phyloP scores from a whole-genome alignment of 2,113 vertebrate species.

The Maccullochella peelii region DNA sequence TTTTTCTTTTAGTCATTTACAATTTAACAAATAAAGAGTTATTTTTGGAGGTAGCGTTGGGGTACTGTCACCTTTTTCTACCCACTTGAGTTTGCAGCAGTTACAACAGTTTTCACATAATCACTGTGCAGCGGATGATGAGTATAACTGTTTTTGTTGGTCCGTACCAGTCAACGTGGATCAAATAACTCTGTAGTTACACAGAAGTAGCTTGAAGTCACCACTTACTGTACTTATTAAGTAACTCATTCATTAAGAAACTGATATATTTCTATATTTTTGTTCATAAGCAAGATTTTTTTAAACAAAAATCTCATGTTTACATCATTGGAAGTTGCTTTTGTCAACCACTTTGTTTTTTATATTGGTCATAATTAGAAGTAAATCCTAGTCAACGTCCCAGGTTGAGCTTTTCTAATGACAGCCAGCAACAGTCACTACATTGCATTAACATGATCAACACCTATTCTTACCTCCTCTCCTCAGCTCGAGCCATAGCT shows the following conservation, averaged over 20 bases:
- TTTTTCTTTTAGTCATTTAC: no score
- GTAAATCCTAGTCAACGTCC: not conserved
- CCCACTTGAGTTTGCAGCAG: not conserved
- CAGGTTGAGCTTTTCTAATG: not conserved
- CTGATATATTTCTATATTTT: no score
- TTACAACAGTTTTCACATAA: not conserved
- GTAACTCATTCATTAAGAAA: not conserved
- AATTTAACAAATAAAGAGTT: no score
- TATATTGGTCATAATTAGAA: not conserved
- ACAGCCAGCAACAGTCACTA: not conserved
- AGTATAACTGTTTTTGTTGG: not conserved
- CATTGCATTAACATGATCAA: not conserved
- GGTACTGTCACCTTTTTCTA: no score
- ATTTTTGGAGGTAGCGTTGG: no score
- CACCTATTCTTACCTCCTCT: not conserved
- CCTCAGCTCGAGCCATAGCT: conserved; percentile 86
- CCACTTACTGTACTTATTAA: not conserved
- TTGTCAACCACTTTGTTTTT: not conserved
- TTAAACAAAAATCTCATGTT: not conserved
- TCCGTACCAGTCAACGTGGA: not conserved
- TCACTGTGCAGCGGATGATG: not conserved
- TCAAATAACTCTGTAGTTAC: not conserved
- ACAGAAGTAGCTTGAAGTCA: not conserved
- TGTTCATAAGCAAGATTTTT: not conserved
- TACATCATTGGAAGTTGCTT: not conserved